Evolutionary conservation across 2,113 vertebrate genomes (phyloP).

Genomic region (Isichthys henryi): DNA sequence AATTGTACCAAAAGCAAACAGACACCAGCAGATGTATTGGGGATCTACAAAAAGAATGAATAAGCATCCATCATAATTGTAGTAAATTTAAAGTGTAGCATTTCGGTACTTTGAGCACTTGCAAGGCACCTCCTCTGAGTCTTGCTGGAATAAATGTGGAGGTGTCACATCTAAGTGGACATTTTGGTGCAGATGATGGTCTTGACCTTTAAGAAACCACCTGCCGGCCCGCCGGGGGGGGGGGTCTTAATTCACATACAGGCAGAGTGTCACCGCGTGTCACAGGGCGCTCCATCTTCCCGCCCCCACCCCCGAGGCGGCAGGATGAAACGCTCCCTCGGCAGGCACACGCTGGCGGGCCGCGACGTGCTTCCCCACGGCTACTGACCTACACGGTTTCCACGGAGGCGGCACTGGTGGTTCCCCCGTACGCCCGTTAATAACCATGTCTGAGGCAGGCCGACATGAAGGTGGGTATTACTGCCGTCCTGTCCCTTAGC

Average conservation of each 20-base stretch:
- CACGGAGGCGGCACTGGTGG: background rate
- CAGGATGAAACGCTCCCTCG: background rate
- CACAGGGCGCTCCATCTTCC: background rate
- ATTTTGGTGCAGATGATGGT: background rate
- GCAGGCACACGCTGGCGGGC: background rate
- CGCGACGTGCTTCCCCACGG: background rate
- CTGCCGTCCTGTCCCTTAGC: background rate
- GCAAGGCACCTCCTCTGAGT: background rate
- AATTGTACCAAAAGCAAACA: background rate
- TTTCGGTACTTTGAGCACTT: background rate
- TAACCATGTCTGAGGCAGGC: slow-evolving; percentile 6
- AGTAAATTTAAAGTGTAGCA: background rate
- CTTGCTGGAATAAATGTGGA: background rate
- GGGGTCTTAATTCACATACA: background rate
- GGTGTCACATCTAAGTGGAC: background rate
- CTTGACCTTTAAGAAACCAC: background rate
- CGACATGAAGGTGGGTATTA: background rate
- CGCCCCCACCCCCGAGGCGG: background rate
- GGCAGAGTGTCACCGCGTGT: background rate
- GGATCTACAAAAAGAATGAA: background rate
- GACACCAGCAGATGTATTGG: background rate
- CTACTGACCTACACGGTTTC: background rate
- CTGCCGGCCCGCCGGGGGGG: background rate
- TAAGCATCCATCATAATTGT: background rate
- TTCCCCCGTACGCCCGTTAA: background rate